Base-by-base conservation (phyloP, 1,140 invertebrate species). In the Teleogryllus occipitalis region DNA sequence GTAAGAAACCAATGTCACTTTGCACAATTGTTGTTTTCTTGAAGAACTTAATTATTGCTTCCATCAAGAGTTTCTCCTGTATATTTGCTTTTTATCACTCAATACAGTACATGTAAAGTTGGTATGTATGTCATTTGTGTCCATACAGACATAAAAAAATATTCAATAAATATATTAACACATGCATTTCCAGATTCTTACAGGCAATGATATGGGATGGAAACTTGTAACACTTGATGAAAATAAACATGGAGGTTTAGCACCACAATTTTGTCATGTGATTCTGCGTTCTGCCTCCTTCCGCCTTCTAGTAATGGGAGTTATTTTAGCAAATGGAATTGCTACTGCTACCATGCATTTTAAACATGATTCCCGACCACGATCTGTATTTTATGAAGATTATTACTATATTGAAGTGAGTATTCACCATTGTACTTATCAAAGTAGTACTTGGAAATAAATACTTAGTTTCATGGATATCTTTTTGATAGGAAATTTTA, bases 261-360 rank as follows among this genome's bases (percentile, higher is more conserved):
- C 96, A 15, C 97, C 97, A 39, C 92, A 93, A 76, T 89, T 94
- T 54, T 96, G 96, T 83, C 96, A 96, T 84, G 91, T 91, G 80
- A 92, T 99, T 80, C 88, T 99, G n/a, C 91, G 95, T 54, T 98
- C 96, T 12, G 97, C 97, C 0, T 93, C 93, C 81, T 96, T 95
- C 86, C 94, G 98, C 8, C 92, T 98, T 81, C 87, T 98, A 72
- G 94, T 99, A 0, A 98, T 99, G 93, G 90, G 94, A 7, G 92
- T 98, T 0, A 98, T 99, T 73, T 87, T 99, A 65, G 94, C 96
- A 10, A 99, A 99, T 88, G 97, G 96, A 12, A 92, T 98, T 54
- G 95, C 97, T 8, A 97, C 97, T 10, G 97, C 98, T 5, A 97
- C 95, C n/a, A 96, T 99, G 91, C 92, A 93, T 81, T 99, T 98